Evolutionary conservation across 2,888 invertebrate genomes (phyloP), one percentile per base, ranked within the genome.

Genomic region (Gisinianus flammeolus): DNA sequence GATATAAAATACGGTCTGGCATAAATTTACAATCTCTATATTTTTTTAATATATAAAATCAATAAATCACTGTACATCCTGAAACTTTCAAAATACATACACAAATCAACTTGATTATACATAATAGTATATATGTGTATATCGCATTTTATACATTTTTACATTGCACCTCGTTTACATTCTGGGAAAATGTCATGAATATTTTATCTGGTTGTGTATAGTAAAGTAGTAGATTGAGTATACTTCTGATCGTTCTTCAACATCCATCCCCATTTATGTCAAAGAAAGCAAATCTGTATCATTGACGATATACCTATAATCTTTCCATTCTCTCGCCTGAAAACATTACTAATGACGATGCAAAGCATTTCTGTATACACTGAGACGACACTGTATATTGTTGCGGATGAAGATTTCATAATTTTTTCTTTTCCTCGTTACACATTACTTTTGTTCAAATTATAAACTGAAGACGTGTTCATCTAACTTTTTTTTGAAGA

Each of bases 1-100:
- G 64, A 77, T 79, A 83, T 70, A 82, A 80, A 77, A 84, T 79
- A 79, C 81, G 82, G 80, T 82, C 82, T 83, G 77, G 80, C 81
- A 83, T 81, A 81, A 82, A 83, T 81, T 81, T 78, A 73, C 73
- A 75, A 33, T 71, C 71, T 75, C 69, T 66, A 62, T 24, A 19
- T n/a, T n/a, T 3, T n/a, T 62, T 62, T 22, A 62, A 6, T 62
- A 62, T n/a, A n/a, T n/a, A n/a, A n/a, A n/a, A n/a, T n/a, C n/a
- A n/a, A n/a, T n/a, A 10, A 44, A 16, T 44, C 44, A 6, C 16
- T 44, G 16, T 6, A 44, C 16, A 10, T 16, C 16, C 44, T 44
- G 44, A 10, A 44, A 44, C 44, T 44, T 44, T 10, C 8, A 44
- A 44, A 44, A 6, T 44, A 44, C 8, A 44, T 44, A 44, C 44